Evolutionary conservation across 2,888 invertebrate species (phyloP).

Genomic region (Zhuqinia jingwanae): DNA sequence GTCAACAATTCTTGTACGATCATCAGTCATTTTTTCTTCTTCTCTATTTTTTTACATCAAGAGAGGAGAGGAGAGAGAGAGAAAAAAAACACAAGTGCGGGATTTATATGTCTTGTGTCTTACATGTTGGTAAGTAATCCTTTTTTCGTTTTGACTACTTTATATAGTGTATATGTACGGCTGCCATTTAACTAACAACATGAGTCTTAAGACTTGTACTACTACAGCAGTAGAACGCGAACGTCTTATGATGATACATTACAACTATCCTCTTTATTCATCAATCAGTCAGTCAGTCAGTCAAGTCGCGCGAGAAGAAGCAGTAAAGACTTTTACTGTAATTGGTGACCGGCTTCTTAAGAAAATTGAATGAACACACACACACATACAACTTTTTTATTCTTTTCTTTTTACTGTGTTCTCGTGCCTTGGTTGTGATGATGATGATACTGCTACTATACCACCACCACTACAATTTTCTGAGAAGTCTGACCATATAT

Average conservation of each 20-base stretch:
- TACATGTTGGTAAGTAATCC: background rate
- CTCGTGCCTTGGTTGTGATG: background rate
- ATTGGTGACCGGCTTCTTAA: constrained; percentile 63
- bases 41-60: background rate
- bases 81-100: background rate
- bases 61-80: background rate
- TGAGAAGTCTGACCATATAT: background rate
- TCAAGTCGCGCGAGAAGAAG: background rate
- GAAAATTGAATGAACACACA: constrained; percentile 20
- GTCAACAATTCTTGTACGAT: constrained; percentile 58
- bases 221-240: too few relatives aligned
- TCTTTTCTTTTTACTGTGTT: background rate
- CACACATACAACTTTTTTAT: too few relatives aligned
- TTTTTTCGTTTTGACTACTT: background rate
- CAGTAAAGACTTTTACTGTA: constrained; percentile 56
- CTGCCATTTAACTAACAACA: constrained; percentile 5
- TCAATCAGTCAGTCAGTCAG: constrained; percentile 55
- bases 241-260: constrained; percentile 46
- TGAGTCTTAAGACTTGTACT: background rate
- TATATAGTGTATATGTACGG: too few relatives aligned
- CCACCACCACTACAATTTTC: background rate
- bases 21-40: constrained; percentile 71
- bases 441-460: background rate
- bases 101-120: constrained; percentile 36
- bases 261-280: constrained; percentile 54